These are phyloP conservation scores for Zapus hudsonius DNA, from an alignment of 2,113 vertebrate species.

Conservation along the genomic window DNA sequence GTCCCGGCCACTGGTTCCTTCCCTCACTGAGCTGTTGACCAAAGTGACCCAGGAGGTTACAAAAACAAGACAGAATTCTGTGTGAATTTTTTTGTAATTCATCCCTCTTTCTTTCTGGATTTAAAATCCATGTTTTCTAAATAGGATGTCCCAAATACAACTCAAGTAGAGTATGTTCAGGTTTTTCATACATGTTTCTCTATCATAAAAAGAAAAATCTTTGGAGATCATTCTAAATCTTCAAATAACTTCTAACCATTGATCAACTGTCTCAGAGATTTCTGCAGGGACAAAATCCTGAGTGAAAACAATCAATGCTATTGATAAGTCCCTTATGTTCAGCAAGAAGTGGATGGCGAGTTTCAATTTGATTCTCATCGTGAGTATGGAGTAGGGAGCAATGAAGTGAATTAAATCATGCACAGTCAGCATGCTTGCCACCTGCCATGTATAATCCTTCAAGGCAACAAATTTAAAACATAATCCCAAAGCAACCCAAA, in stretches of 20 bases:
- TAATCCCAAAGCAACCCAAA: not conserved
- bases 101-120: not conserved
- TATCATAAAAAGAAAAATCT: constrained; percentile 57
- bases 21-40: no score
- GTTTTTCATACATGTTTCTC: constrained; percentile 48
- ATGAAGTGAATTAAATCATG: not conserved
- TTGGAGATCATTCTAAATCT: constrained; percentile 42
- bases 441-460: not conserved
- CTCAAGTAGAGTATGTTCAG: not conserved
- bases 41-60: no score
- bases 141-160: not conserved
- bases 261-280: constrained; percentile 13
- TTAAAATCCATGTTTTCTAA: constrained; percentile 15
- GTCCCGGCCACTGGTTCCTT: no score
- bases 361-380: constrained; percentile 59
- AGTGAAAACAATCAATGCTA: constrained; percentile 36
- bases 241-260: constrained; percentile 39
- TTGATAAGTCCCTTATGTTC: constrained; percentile 37
- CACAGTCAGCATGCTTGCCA: not conserved
- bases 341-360: constrained; percentile 50
- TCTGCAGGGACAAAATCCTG: constrained; percentile 45
- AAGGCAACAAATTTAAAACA: not conserved
- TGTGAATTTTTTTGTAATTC: no score
- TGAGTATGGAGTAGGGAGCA: constrained; percentile 6
- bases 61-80: no score